These are phyloP conservation scores for Microcebus tavaratra DNA, from an alignment of 2,113 vertebrate species.

Conservation along the genomic window DNA sequence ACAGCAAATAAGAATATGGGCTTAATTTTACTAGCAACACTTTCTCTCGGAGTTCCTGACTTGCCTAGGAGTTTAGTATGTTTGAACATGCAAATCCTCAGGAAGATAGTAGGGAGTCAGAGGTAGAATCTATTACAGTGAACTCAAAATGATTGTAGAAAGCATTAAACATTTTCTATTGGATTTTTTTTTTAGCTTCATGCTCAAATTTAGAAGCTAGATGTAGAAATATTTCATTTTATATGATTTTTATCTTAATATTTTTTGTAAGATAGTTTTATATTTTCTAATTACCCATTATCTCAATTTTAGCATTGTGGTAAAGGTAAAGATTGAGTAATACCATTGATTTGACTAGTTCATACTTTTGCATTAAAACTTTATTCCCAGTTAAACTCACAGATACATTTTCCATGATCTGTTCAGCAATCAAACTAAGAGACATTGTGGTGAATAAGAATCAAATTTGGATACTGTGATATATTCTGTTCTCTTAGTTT, in stretches of 20 bases:
- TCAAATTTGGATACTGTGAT: background rate
- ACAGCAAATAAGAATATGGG: background rate
- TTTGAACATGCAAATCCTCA: background rate
- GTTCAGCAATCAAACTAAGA: background rate
- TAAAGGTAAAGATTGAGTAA: background rate
- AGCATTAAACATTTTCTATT: background rate
- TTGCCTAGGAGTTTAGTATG: background rate
- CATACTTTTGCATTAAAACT: constrained; percentile 45
- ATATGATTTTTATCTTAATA: constrained; percentile 40
- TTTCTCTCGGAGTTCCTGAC: background rate
- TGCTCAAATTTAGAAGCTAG: background rate
- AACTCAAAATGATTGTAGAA: background rate
- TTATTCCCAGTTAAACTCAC: background rate
- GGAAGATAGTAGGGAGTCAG: background rate
- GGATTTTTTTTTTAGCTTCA: constrained; percentile 14
- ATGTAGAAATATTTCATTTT: background rate
- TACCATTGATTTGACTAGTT: constrained; percentile 13
- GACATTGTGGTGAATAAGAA: background rate
- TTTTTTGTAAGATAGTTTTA: constrained; percentile 14
- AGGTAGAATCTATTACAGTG: background rate
- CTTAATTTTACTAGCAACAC: background rate
- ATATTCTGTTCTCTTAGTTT: background rate
- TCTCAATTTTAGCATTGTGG: constrained; percentile 1
- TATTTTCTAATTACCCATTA: background rate
- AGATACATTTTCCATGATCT: background rate